Evolutionary conservation across 2,113 vertebrate species (phyloP), one percentile per base, ranked within the genome.

Genomic region (Pollachius pollachius): DNA sequence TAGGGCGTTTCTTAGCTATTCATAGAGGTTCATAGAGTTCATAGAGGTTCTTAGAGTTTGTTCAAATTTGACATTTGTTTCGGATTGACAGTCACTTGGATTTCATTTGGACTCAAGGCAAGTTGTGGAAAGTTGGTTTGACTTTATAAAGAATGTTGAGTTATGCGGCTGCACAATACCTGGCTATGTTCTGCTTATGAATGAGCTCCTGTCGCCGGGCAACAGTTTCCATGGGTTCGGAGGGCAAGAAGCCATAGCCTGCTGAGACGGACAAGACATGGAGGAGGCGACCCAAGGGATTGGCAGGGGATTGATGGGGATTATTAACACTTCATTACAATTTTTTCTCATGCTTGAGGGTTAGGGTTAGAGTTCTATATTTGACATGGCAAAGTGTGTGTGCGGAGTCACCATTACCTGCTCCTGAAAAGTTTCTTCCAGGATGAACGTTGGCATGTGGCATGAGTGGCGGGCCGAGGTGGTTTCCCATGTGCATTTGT

Each of bases 101-200:
- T 62, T 30, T 8, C 58, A 60, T 11, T 17, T 64, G 13, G 16
- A 48, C 19, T n/a, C 64, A 65, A 69, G 61, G 13, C 1, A 15
- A 5, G 17, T 21, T 74, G 71, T 34, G n/a, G 30, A 34, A 34
- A 5, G 30, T 4, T 34, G 30, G 65, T 57, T 72, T 69, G n/a
- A 60, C 52, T 65, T 15, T 67, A 57, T 69, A 11, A 67, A 60
- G 5, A 12, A 18, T 60, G 2, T 60, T 12, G 11, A 23, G 9
- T 21, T 59, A 59, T 8, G 15, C 4, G 6, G 17, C 8, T 60
- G 60, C 23, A 21, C 62, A 15, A 81, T 95, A 99, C 96, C 96
- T 97, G 91, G 95, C 94, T 74, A 95, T 93, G 71, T 94, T 96
- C 88, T 97, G 96, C 81, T 97, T 97, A 84, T 97, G 95, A 84